These are phyloP conservation scores for Nomada lathburiana DNA, from an alignment of 2,888 invertebrate genomes.

Conservation along the genomic window DNA sequence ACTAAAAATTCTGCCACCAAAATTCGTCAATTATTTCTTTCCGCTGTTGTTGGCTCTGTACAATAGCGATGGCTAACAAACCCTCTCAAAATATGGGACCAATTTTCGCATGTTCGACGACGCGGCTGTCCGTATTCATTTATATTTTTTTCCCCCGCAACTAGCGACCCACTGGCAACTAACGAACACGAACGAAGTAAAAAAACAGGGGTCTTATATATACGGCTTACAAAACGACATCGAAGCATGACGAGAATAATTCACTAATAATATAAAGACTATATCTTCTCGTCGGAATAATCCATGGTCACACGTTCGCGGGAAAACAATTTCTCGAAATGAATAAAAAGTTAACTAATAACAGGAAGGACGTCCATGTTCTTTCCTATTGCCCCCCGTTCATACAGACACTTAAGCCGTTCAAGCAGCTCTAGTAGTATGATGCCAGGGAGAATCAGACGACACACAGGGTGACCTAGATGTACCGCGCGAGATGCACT, in stretches of 20 bases:
- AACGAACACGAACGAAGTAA: conserved; percentile 15
- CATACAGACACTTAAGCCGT: background rate
- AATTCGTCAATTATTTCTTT: conserved; percentile 11
- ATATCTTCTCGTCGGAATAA: background rate
- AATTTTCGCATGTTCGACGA: background rate
- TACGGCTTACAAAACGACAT: background rate
- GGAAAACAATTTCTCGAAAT: no score
- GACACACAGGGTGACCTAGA: conserved; percentile 35
- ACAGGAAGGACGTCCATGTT: background rate
- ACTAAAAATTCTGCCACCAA: background rate
- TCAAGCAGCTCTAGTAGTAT: conserved; percentile 16
- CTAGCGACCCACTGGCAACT: background rate
- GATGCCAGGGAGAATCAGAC: conserved; percentile 36
- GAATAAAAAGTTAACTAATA: no score
- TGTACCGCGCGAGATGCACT: conserved; percentile 41
- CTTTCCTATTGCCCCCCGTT: background rate
- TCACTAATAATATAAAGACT: background rate
- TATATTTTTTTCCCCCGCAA: background rate
- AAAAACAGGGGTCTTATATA: background rate
- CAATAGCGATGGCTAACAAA: background rate
- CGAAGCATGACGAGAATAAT: background rate
- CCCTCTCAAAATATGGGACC: conserved; percentile 3
- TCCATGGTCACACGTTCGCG: no score
- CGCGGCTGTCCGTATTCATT: background rate
- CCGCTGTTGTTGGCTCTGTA: background rate